Evolutionary conservation across 2,888 invertebrate species (phyloP), one percentile per base, ranked within the genome.

Genomic region (Hirtodrosophila duncani): DNA sequence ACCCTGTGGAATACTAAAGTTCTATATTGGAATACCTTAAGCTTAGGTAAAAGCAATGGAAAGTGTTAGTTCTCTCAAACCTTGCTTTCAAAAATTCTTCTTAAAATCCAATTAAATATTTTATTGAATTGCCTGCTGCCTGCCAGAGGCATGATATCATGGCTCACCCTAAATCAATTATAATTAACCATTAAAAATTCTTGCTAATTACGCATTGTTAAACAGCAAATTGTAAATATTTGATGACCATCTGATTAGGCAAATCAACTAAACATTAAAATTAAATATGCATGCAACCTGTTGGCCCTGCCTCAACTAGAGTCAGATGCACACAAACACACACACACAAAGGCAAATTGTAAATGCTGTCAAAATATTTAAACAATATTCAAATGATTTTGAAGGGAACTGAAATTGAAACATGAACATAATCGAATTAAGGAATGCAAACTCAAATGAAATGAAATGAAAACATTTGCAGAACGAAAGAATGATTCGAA

Each of bases 281-380:
- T 42, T 30, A 43, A 58, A 59, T 67, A 30, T 49, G 36, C 36
- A 71, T 50, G 33, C 10, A 29, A 24, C 18, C 18, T 20, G 4
- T 26, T 20, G 20, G 4, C 3, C 4, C 20, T 5, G 6, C 4
- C n/a, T n/a, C n/a, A n/a, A n/a, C n/a, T n/a, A n/a, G 6, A 0
- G 7, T 3, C 20, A 27, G 5, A 18, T 7, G 6, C 60, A 14
- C 27, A 13, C 11, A 44, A 33, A 48, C 26, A 63, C 59, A 42
- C 30, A 27, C 20, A 44, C 14, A 11, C 21, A 45, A 61, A 43
- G 16, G 31, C 20, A 50, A 49, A 48, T 45, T 43, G 31, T 1
- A 27, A n/a, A 24, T 9, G 42, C 36, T 56, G 49, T 44, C 36
- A 60, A 60, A 56, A 50, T 55, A 55, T 58, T 65, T 30, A 16